These are phyloP conservation scores for Cavia porcellus DNA, from an alignment of 2,113 vertebrate species.

Conservation along the genomic window DNA sequence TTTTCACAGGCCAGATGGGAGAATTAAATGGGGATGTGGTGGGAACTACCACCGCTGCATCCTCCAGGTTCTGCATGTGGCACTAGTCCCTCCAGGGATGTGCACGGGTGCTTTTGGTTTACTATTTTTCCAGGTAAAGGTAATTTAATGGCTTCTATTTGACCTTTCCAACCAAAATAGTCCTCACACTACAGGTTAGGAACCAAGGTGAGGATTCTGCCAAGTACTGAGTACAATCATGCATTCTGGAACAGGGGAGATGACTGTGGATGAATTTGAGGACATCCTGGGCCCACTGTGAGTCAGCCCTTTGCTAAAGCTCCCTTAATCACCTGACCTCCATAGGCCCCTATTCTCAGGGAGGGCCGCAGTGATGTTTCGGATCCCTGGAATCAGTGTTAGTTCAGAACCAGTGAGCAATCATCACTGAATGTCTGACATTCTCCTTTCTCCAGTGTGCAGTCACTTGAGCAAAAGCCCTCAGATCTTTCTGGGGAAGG, in stretches of 20 bases:
- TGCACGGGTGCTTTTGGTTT: too few relatives aligned
- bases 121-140: too few relatives aligned
- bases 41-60: too few relatives aligned
- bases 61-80: too few relatives aligned
- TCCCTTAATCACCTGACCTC: neutral
- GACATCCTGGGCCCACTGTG: neutral
- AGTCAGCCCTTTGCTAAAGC: neutral
- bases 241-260: neutral
- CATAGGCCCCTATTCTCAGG: neutral
- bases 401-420: neutral
- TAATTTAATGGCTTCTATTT: too few relatives aligned
- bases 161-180: too few relatives aligned
- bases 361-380: neutral
- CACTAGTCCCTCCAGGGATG: too few relatives aligned
- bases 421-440: neutral
- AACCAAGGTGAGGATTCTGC: too few relatives aligned
- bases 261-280: neutral
- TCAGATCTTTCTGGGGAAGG: neutral
- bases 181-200: too few relatives aligned
- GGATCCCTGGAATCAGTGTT: neutral
- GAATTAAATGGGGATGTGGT: too few relatives aligned
- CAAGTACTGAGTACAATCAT: neutral
- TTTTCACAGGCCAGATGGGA: too few relatives aligned
- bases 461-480: neutral
- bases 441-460: neutral